Evolutionary conservation across 1,140 invertebrate genomes (phyloP), one percentile per base, ranked within the genome.

Genomic region (Reticulitermes speratus): DNA sequence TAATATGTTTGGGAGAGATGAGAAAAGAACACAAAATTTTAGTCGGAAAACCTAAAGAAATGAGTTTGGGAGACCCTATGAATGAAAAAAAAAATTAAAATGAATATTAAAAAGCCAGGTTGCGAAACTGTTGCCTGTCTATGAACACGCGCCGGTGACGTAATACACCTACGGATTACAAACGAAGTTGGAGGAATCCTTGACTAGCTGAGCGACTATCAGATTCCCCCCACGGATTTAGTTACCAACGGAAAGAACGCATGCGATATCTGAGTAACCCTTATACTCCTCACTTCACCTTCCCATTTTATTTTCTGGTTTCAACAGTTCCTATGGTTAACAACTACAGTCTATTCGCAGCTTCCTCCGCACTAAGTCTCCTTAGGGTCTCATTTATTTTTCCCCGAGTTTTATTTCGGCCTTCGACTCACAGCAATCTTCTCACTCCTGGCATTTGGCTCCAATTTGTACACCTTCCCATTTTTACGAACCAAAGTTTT

Each of bases 371-470:
- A 75, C 65, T 75, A 75, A 75, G 25, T 75, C 65, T 75, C 65
- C 65, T 75, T 9, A 30, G 65, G 65, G 65, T 30, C 65, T 75
- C 65, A 75, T 75, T 75, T 75, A 75, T 75, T 75, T 75, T 75
- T 75, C 65, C n/a, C n/a, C 7, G 65, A 75, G 65, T 75, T 75
- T 75, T 75, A 75, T 75, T 75, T 25, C n/a, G 14, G 12, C 25
- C 25, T 75, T 75, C 65, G 65, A 75, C 65, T 75, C 65, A 6
- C 65, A 75, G 65, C 65, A 75, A 75, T 75, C n/a, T 75, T 75
- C 65, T 75, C 65, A 75, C 65, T 30, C 65, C 65, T 8, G 9
- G 25, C 65, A 75, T 30, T 25, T 25, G 19, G 21, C 65, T 75
- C 65, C 65, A 75, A 75, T 30, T 75, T 75, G n/a, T 30, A 30